phyloP scores from a whole-genome alignment of 2,888 invertebrate genomes.

The Cantharis flavilabris region DNA sequence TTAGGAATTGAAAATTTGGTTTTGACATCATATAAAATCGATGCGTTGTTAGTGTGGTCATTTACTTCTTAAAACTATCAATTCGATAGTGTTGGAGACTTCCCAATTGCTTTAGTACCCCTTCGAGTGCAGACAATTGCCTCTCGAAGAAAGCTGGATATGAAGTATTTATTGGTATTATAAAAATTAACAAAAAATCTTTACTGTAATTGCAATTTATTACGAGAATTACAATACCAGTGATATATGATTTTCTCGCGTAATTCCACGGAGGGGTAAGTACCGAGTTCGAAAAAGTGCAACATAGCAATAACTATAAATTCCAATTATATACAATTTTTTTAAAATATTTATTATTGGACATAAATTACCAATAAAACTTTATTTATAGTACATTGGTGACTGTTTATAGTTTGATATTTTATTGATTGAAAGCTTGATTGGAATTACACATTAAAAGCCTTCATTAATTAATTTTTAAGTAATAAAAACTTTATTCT shows the following conservation, averaged over 20 bases:
- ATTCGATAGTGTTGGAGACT: neutral
- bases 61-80: slow-evolving; percentile 13
- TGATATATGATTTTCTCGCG: neutral
- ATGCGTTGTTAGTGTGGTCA: slow-evolving; percentile 8
- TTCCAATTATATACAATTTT: neutral
- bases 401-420: neutral
- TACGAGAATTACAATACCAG: neutral
- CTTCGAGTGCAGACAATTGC: slow-evolving; percentile 31
- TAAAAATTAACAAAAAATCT: slow-evolving; percentile 6
- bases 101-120: slow-evolving; percentile 14
- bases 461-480: neutral
- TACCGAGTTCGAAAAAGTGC: neutral
- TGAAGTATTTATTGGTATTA: slow-evolving; percentile 35
- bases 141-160: slow-evolving; percentile 31
- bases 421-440: neutral
- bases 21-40: slow-evolving; percentile 7
- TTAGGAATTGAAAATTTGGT: neutral
- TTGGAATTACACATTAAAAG: neutral
- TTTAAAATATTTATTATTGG: neutral
- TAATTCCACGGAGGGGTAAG: neutral
- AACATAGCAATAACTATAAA: neutral
- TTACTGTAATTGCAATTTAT: neutral
- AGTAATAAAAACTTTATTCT: neutral
- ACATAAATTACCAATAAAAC: neutral
- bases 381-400: neutral